phyloP scores from a whole-genome alignment of 1,140 invertebrate species.

The Heliconius himera region DNA sequence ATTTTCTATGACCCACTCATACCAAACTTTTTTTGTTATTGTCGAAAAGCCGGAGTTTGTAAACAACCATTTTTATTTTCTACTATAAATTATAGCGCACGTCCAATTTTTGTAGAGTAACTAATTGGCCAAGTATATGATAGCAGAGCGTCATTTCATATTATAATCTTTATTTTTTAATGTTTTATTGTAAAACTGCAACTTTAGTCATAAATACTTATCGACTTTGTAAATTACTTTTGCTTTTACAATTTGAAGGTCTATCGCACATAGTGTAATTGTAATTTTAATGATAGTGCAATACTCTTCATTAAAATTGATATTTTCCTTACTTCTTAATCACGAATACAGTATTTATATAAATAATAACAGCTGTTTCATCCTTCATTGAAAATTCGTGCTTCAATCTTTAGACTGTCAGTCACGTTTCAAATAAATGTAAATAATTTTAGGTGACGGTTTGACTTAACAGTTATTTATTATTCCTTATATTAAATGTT shows the following conservation, averaged over 20 bases:
- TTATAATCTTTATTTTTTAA: not conserved
- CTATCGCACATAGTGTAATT: not conserved
- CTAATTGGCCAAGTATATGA: not conserved
- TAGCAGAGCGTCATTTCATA: not conserved
- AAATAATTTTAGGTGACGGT: constrained; percentile 23
- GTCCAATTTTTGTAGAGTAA: too few species aligned
- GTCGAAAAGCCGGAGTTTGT: too few species aligned
- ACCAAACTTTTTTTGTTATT: too few species aligned
- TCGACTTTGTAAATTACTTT: not conserved
- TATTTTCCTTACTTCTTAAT: constrained; percentile 23
- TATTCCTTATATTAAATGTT: constrained; percentile 13
- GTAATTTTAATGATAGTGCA: constrained; percentile 7
- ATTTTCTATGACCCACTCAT: too few species aligned
- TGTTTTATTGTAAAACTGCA: not conserved
- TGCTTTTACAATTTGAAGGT: not conserved
- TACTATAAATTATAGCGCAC: too few species aligned
- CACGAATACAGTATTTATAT: constrained; percentile 37
- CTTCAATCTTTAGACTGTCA: constrained; percentile 34
- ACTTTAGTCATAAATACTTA: not conserved
- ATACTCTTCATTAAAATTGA: constrained; percentile 17
- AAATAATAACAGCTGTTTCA: constrained; percentile 37
- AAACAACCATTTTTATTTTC: too few species aligned
- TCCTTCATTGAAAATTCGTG: constrained; percentile 42
- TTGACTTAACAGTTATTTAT: constrained; percentile 24
- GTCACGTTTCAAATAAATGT: constrained; percentile 41